Evolutionary conservation across 2,797 vertebrate genomes (phyloP).

Genomic region (Otus scops): DNA sequence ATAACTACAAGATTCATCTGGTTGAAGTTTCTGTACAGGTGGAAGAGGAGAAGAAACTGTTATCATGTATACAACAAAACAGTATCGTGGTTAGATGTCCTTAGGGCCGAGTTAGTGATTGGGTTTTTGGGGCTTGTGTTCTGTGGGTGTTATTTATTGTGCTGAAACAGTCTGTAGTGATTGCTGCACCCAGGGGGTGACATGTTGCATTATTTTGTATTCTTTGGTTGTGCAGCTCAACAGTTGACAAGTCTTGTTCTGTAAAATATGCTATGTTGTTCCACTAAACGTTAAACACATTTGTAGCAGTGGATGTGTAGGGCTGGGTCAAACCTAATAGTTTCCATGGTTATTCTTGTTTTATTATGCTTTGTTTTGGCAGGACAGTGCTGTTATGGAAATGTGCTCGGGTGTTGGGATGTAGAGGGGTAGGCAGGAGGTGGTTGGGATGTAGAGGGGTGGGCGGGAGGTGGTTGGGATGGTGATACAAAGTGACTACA

Average conservation of each 20-base stretch:
- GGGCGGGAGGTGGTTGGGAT: neutral
- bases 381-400: neutral
- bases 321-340: neutral
- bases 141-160: neutral
- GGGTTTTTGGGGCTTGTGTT: neutral
- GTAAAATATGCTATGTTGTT: accelerated
- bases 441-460: neutral
- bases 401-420: neutral
- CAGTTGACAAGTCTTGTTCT: accelerated
- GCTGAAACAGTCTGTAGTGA: neutral
- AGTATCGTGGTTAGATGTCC: accelerated
- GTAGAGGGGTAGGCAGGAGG: neutral
- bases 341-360: neutral
- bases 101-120: neutral
- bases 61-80: accelerated
- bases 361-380: neutral
- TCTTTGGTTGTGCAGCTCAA: neutral
- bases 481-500: neutral
- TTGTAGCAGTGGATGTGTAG: accelerated
- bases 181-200: accelerated
- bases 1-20: neutral
- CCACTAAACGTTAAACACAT: accelerated
- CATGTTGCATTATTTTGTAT: accelerated
- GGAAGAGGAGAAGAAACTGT: neutral
- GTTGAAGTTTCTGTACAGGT: neutral